phyloP scores from a whole-genome alignment of 2,113 vertebrate genomes.

The Lepisosteus oculatus region DNA sequence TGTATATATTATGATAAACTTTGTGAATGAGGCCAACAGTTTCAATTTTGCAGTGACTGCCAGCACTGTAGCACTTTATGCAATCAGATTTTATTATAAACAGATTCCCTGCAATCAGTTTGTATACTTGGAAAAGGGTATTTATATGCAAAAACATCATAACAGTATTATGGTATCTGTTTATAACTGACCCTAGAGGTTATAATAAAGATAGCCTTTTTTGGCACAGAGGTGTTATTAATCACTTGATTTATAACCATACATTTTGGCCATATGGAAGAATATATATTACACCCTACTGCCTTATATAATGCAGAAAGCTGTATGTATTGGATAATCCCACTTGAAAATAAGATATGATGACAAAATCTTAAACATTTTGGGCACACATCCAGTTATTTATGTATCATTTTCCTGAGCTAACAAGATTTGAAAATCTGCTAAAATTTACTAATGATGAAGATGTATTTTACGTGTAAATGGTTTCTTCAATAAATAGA shows the following conservation, averaged over 20 bases:
- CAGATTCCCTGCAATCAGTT: background rate
- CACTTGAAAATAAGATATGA: constrained; percentile 18
- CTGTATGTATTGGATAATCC: background rate
- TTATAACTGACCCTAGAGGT: constrained; percentile 14
- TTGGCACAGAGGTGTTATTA: constrained; percentile 12
- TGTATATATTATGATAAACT: no score
- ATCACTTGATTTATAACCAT: constrained; percentile 17
- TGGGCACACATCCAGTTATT: no score
- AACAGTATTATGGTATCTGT: constrained; percentile 9
- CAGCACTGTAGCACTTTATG: background rate
- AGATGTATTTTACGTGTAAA: no score
- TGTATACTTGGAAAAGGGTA: constrained; percentile 11
- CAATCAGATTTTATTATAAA: background rate
- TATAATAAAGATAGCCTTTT: background rate
- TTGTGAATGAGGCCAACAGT: no score
- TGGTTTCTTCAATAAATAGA: no score
- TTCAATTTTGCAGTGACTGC: no score
- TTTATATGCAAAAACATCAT: background rate
- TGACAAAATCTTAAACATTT: no score
- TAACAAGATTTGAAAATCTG: no score
- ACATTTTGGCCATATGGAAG: constrained; percentile 13
- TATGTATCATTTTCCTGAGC: no score
- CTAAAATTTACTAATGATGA: no score
- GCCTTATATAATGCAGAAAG: constrained; percentile 28
- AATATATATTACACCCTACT: constrained; percentile 24